A percentile compares a stretch with the other conserved stretches of the same genome.
Evolutionary conservation across 2,797 vertebrate genomes (phyloP).

Genomic region (Acanthurus tractus): DNA sequence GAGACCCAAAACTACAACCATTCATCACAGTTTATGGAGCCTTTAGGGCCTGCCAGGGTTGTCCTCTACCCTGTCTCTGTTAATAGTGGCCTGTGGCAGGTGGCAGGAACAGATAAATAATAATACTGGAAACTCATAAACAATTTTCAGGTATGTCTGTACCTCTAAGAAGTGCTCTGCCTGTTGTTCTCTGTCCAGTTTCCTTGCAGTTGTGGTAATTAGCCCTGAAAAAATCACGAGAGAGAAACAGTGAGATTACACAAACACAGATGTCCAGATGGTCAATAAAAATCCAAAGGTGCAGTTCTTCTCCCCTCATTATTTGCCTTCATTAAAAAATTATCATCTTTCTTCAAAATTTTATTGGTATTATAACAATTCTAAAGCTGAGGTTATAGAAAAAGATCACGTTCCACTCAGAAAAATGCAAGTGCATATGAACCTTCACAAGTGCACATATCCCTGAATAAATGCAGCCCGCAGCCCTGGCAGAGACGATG

Average conservation of each 20-base stretch:
- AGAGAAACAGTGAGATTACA: conserved; percentile 24
- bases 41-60: conserved; percentile 73
- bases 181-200: conserved; percentile 96
- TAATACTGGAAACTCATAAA: conserved; percentile 53
- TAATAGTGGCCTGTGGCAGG: conserved; percentile 72
- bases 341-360: not conserved
- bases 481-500: conserved; percentile 45
- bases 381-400: not conserved
- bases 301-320: not conserved
- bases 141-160: conserved; percentile 61
- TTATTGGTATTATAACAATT: not conserved
- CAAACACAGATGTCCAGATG: not conserved
- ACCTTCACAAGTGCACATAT: not conserved
- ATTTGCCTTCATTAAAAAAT: conserved; percentile 1
- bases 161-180: conserved; percentile 96
- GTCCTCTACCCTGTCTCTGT: conserved; percentile 72
- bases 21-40: conserved; percentile 81
- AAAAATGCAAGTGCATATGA: not conserved
- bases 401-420: not conserved
- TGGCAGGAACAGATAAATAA: conserved; percentile 77
- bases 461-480: conserved; percentile 31
- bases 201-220: conserved; percentile 95
- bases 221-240: conserved; percentile 87
- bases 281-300: not conserved
- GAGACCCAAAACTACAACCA: conserved; percentile 71